These are phyloP conservation scores for Polyploca ridens DNA, from an alignment of 2,888 invertebrate species.

Conservation along the genomic window DNA sequence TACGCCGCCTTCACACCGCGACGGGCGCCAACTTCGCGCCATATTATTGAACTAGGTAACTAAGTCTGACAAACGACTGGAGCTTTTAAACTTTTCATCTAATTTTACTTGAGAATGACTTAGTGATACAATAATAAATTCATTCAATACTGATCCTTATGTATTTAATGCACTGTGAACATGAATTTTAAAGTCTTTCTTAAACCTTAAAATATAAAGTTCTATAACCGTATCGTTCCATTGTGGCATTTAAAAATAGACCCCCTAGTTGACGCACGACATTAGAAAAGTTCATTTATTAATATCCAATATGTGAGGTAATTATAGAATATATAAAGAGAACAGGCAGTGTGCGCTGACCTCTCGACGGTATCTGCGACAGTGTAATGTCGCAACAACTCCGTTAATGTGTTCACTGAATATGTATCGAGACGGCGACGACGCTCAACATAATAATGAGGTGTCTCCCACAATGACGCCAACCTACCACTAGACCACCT, in stretches of 20 bases:
- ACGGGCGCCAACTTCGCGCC: conserved; percentile 15
- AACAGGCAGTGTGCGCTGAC: background rate
- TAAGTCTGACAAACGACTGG: background rate
- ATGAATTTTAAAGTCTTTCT: too few relatives aligned
- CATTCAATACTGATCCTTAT: background rate
- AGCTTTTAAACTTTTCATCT: background rate
- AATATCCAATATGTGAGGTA: background rate
- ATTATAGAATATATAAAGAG: background rate
- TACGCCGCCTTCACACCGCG: conserved; percentile 38
- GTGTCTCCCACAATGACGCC: conserved; percentile 24
- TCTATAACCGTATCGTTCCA: too few relatives aligned
- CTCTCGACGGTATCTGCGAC: conserved; percentile 12
- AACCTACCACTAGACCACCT: conserved; percentile 8
- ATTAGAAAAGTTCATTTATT: too few relatives aligned
- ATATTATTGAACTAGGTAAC: conserved; percentile 2
- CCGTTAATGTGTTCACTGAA: conserved; percentile 54
- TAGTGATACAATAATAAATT: background rate
- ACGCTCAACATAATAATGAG: conserved; percentile 34
- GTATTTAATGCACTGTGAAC: too few relatives aligned
- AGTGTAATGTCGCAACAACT: conserved; percentile 36
- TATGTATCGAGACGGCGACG: conserved; percentile 55
- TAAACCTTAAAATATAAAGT: too few relatives aligned
- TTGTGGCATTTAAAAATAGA: too few relatives aligned
- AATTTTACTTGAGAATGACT: background rate
- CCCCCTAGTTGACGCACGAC: too few relatives aligned